Evolutionary conservation across 2,888 invertebrate genomes (phyloP).

Genomic region (Penaeus monodon): DNA sequence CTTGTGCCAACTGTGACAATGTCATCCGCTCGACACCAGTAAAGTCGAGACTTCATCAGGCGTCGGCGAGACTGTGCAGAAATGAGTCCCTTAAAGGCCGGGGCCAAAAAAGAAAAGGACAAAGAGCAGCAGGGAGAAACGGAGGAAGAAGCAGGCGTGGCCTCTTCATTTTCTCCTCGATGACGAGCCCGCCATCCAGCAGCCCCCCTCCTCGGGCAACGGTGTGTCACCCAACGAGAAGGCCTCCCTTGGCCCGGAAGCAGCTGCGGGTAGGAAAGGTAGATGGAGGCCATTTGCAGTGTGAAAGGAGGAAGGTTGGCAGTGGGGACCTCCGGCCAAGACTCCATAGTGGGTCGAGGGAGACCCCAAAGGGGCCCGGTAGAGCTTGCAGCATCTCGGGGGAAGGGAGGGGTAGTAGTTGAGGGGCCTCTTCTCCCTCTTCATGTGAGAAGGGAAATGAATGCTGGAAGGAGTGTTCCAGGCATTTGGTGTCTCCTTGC

Average conservation of each 20-base stretch:
- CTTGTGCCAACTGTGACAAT: constrained; percentile 89
- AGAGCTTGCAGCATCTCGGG: background rate
- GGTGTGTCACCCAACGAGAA: constrained; percentile 22
- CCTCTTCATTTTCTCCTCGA: constrained; percentile 30
- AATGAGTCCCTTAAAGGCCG: constrained; percentile 85
- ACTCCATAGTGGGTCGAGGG: background rate
- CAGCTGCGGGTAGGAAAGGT: constrained; percentile 57
- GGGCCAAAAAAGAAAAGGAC: constrained; percentile 75
- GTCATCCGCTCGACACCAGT: constrained; percentile 84
- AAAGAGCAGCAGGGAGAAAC: constrained; percentile 29
- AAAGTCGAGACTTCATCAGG: constrained; percentile 72
- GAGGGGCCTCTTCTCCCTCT: too few relatives aligned
- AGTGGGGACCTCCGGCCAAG: background rate
- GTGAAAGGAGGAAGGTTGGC: constrained; percentile 29
- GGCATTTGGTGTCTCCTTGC: too few relatives aligned
- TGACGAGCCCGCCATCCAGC: constrained; percentile 44
- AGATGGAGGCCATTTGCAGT: constrained; percentile 57
- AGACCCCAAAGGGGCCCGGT: constrained; percentile 11
- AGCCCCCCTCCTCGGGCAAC: constrained; percentile 49
- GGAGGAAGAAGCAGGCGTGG: constrained; percentile 42
- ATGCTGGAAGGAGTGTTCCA: too few relatives aligned
- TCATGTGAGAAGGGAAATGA: too few relatives aligned
- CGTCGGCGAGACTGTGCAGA: constrained; percentile 87
- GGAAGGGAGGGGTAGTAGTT: too few relatives aligned
- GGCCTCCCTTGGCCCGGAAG: constrained; percentile 26